Evolutionary conservation across 2,888 invertebrate genomes (phyloP).

Genomic region (Spisula subtruncata): DNA sequence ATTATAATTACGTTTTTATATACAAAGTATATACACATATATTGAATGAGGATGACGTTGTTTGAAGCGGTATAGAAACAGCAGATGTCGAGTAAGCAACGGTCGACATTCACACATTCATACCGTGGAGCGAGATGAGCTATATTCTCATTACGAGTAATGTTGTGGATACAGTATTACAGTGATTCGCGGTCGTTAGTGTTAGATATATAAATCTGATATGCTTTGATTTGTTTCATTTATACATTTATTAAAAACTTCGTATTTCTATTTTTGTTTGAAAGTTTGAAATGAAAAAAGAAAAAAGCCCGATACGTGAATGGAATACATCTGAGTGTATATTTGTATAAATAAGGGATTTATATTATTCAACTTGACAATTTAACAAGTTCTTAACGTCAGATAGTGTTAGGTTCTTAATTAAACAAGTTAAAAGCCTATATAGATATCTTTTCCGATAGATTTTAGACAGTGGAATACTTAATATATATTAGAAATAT

Average conservation of each 20-base stretch:
- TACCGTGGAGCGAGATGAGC: neutral
- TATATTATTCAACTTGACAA: neutral
- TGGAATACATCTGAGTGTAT: neutral
- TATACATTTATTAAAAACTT: neutral
- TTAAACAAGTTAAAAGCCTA: neutral
- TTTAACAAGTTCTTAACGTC: neutral
- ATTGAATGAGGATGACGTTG: neutral
- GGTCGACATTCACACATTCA: neutral
- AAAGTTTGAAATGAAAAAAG: neutral
- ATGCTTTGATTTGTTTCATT: neutral
- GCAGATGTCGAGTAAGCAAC: neutral
- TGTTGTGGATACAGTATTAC: neutral
- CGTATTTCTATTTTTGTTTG: neutral
- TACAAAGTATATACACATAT: neutral
- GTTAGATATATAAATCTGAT: neutral
- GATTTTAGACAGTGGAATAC: neutral
- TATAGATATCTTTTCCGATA: neutral
- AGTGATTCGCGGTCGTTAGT: neutral
- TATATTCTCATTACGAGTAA: neutral
- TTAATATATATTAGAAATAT: neutral
- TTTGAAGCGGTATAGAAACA: neutral
- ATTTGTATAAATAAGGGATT: constrained; percentile 30
- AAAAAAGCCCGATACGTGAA: neutral
- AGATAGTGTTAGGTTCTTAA: neutral
- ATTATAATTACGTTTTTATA: neutral